Conservation (phyloP, 2,797 vertebrate species). For the Phrynocephalus forsythii region DNA sequence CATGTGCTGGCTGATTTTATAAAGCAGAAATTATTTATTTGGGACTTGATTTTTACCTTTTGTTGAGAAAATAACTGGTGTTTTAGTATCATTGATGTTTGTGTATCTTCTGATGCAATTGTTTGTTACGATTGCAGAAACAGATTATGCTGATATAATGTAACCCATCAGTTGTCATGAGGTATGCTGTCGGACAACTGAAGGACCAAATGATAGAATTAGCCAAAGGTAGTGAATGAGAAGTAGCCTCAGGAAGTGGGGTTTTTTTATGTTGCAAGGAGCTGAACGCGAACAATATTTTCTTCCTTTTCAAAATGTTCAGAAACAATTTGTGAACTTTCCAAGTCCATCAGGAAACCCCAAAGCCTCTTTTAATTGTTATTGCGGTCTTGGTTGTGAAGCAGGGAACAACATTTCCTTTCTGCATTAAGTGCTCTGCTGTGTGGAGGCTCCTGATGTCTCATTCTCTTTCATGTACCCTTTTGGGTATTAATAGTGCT, state of each 20-base stretch:
- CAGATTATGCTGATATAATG: too few species aligned
- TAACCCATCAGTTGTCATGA: background rate
- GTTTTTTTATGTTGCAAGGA: conserved; percentile 30
- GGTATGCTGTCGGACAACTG: background rate
- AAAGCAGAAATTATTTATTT: background rate
- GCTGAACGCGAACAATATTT: conserved; percentile 27
- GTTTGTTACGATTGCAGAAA: background rate
- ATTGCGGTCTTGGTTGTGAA: background rate
- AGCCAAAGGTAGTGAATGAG: conserved; percentile 27
- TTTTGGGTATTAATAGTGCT: conserved; percentile 56
- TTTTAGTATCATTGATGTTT: background rate
- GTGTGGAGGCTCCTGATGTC: conserved; percentile 13
- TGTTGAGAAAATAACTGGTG: background rate
- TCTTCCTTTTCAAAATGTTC: conserved; percentile 32
- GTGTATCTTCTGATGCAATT: background rate
- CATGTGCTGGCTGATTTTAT: background rate
- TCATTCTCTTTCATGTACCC: conserved; percentile 47
- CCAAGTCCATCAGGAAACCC: conserved; percentile 34
- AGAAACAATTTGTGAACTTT: conserved; percentile 23
- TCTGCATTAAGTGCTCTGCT: conserved; percentile 34
- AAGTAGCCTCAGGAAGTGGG: conserved; percentile 21
- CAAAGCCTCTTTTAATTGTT: conserved; percentile 14
- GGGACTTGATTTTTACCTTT: background rate
- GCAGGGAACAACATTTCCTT: conserved; percentile 43
- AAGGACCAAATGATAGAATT: conserved; percentile 14